phyloP scores from a whole-genome alignment of 2,113 vertebrate species.

The Phaethon lepturus region DNA sequence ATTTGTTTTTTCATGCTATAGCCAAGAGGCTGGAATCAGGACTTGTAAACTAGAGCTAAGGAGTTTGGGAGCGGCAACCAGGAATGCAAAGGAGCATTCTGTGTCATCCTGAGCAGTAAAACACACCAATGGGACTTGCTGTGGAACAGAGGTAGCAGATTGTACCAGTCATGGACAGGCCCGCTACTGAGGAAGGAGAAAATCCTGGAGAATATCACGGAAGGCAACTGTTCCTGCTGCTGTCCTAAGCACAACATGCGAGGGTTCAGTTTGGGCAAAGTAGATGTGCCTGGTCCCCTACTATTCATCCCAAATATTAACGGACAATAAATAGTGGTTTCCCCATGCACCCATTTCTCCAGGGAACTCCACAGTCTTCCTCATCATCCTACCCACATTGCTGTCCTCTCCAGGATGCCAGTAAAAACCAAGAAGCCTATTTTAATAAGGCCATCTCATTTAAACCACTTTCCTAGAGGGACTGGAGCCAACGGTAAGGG shows the following conservation, averaged over 20 bases:
- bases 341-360: not conserved
- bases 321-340: not conserved
- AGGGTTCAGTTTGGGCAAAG: not conserved
- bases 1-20: not conserved
- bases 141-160: not conserved
- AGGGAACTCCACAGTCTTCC: not conserved
- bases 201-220: not conserved
- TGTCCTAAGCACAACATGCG: not conserved
- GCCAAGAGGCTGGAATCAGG: not conserved
- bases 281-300: not conserved
- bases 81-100: not conserved
- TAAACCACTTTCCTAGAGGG: not conserved
- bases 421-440: not conserved
- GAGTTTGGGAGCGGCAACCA: not conserved
- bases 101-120: not conserved
- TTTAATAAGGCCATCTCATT: not conserved
- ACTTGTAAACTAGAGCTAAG: not conserved
- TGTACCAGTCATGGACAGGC: rapidly evolving
- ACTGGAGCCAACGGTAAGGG: not conserved
- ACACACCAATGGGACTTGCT: not conserved
- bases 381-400: not conserved
- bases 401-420: not conserved
- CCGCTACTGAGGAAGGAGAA: not conserved
- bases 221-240: not conserved
- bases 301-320: not conserved